Base-by-base conservation (phyloP, 2,888 invertebrate species). In the Dryocosmus kuriphilus region DNA sequence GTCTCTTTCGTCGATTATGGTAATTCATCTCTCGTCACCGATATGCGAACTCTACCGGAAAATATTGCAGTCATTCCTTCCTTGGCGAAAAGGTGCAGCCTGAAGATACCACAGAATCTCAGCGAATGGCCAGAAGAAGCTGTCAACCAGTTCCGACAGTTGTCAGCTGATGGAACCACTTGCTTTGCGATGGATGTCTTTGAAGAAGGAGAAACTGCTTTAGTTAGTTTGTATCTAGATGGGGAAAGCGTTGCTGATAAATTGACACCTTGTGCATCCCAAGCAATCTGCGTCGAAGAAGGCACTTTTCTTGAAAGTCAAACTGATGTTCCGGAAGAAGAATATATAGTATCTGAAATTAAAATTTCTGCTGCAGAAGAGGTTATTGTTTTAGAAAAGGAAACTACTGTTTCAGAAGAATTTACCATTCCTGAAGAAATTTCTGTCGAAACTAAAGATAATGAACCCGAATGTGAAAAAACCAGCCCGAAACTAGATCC, bases 1-100 rank as follows among this genome's bases (percentile, higher is more conserved):
- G 95, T 97, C 0, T 93, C 94, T 32, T 96, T 95, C 87, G 93
- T 97, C 0, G 97, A 97, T 90, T 96, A 95, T 84, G 97, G 97
- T 1, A 96, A 96, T 87, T 93, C 93, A 77, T 94, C 95, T 60
- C 92, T 94, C 0, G 94, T 96, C 0, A 94, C 61, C 92, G 92
- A 0, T 92, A 92, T 82, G 75, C 93, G 93, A 76, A 92, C 92
- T 77, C 92, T 96, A 38, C 95, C 95, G 0, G 93, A 94, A 82
- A 94, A 94, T 75, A 87, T 95, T 0, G 91, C 93, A 0, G 85
- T 90, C 19, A 92, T 94, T 62, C 93, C 94, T 71, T 93, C 94
- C 0, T 89, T 95, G 75, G 95, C 95, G 0, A 94, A 94, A 83
- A 94, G 95, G 86, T 95, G 95, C 84, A 92, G 93, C 14, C 88